These are phyloP conservation scores for Anoura caudifer DNA, from an alignment of 2,113 vertebrate species.

Conservation along the genomic window DNA sequence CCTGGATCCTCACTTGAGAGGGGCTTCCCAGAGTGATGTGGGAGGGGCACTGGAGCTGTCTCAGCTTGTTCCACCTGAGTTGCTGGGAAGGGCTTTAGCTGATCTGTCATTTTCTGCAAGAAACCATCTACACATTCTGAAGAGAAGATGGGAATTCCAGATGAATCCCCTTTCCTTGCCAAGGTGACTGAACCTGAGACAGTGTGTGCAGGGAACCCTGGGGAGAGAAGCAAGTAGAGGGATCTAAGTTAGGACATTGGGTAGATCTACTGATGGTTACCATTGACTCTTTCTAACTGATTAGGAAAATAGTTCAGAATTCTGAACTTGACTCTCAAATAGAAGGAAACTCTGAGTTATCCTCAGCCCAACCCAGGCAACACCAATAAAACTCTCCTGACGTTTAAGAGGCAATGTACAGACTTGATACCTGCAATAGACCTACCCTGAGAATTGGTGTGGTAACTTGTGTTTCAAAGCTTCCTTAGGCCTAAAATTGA, in stretches of 20 bases:
- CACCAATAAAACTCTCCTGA: background rate
- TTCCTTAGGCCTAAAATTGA: background rate
- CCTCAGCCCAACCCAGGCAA: background rate
- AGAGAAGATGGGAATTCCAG: background rate
- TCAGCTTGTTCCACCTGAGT: background rate
- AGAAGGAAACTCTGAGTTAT: background rate
- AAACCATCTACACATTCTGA: background rate
- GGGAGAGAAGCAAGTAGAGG: background rate
- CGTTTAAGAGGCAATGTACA: background rate
- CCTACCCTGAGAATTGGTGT: background rate
- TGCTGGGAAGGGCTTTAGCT: background rate
- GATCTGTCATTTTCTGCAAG: background rate
- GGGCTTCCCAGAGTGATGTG: background rate
- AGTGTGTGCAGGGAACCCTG: background rate
- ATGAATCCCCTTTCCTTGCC: background rate
- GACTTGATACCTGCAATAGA: background rate
- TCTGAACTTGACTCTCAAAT: background rate
- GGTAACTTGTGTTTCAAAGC: background rate
- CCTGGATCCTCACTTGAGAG: background rate
- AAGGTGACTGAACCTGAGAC: background rate
- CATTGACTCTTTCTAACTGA: background rate
- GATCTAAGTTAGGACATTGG: no score
- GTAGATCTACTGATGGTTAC: background rate
- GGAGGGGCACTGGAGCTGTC: background rate
- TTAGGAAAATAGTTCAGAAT: background rate